Percentiles rank a stretch among this genome's conserved stretches.
Conservation (phyloP, 2,888 invertebrate genomes). For the Drosophila mulleri region DNA sequence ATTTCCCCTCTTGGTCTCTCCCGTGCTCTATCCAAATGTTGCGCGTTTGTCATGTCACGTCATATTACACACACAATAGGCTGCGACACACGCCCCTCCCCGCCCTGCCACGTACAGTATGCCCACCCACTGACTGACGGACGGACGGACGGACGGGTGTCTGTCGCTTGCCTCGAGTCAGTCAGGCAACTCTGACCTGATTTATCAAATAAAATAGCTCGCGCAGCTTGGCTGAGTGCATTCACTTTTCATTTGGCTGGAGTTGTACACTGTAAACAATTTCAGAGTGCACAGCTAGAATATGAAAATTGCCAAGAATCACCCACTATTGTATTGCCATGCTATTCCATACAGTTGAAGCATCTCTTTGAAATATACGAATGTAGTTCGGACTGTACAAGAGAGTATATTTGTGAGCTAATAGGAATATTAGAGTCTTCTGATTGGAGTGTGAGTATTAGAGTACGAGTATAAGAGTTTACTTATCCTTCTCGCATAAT, state of each 20-base stretch:
- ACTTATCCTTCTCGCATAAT: neutral
- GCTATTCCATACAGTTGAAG: neutral
- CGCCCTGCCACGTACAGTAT: neutral
- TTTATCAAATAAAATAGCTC: slow-evolving; percentile 76
- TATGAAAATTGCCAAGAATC: neutral
- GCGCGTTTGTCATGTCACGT: slow-evolving; percentile 71
- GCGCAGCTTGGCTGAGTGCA: slow-evolving; percentile 66
- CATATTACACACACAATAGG: slow-evolving; percentile 73
- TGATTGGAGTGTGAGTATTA: neutral
- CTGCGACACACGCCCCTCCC: slow-evolving; percentile 5
- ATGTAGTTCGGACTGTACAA: neutral
- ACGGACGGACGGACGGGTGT: slow-evolving; percentile 8
- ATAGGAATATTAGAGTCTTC: neutral
- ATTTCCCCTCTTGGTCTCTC: neutral
- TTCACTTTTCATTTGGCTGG: slow-evolving; percentile 68
- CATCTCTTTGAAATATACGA: neutral
- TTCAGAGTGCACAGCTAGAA: slow-evolving; percentile 4
- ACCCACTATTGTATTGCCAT: neutral
- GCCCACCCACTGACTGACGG: neutral
- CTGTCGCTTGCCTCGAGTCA: slow-evolving; percentile 22
- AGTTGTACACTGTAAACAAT: slow-evolving; percentile 51
- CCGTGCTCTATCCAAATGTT: slow-evolving; percentile 23
- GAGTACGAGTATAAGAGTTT: neutral
- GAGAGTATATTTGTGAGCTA: neutral
- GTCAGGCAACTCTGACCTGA: slow-evolving; percentile 75